phyloP scores from a whole-genome alignment of 92 coral and sea anemone species.

The Palythoa heliodiscus region DNA sequence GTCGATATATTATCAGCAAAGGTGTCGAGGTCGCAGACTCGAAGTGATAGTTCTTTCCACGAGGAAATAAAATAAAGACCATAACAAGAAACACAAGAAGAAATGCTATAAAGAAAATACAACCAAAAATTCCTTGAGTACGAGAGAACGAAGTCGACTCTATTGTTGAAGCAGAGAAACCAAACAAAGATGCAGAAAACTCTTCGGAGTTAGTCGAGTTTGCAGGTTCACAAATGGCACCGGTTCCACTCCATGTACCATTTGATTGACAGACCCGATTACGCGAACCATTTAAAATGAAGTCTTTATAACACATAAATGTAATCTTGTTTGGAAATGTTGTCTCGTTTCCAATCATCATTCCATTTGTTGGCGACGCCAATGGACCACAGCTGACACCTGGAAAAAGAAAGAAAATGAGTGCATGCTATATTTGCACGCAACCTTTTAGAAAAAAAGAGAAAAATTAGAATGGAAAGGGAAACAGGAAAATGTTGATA shows the following conservation, averaged over 20 bases:
- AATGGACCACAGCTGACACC: slow-evolving; percentile 26
- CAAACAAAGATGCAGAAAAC: not conserved
- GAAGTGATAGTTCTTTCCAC: slow-evolving; percentile 3
- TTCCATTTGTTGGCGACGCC: slow-evolving; percentile 25
- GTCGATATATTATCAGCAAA: not conserved
- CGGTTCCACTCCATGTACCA: slow-evolving; percentile 25
- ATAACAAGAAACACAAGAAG: slow-evolving; percentile 7
- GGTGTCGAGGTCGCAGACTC: not conserved
- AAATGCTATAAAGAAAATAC: slow-evolving; percentile 20
- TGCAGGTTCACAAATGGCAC: not conserved
- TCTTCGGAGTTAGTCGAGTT: not conserved
- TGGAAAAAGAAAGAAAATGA: not conserved
- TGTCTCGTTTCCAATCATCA: not conserved
- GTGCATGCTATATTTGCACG: not conserved
- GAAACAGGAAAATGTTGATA: no score
- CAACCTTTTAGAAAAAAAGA: not conserved
- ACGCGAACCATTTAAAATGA: slow-evolving; percentile 29
- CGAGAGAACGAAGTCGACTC: slow-evolving; percentile 10
- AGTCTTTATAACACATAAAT: not conserved
- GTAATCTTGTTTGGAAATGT: slow-evolving; percentile 29
- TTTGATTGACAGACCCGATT: slow-evolving; percentile 34
- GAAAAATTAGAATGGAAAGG: not conserved
- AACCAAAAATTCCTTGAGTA: not conserved
- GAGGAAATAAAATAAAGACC: slow-evolving; percentile 24
- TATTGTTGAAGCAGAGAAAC: not conserved